Percentiles rank a stretch among this genome's conserved stretches.
Evolutionary conservation across 2,113 vertebrate genomes (phyloP).

Genomic region (Mystacornis crossleyi): DNA sequence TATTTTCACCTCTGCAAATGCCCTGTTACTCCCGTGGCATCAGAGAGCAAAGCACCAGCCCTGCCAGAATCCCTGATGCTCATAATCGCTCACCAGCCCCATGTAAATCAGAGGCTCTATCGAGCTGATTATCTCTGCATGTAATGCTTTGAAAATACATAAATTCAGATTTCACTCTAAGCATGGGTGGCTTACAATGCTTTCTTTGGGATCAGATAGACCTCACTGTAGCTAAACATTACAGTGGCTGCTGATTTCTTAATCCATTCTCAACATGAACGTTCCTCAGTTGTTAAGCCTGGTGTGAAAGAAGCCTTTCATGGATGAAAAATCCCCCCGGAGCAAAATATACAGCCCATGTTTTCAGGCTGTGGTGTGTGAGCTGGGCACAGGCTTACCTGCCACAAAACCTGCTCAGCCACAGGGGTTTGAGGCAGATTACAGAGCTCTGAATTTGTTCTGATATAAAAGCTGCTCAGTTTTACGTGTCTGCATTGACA

Average conservation of each 20-base stretch:
- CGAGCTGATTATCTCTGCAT: slow-evolving; percentile 22
- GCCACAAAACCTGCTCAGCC: not conserved
- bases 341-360: slow-evolving; percentile 16
- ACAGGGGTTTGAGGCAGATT: not conserved
- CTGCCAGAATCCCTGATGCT: not conserved
- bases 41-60: not conserved
- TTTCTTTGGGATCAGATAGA: slow-evolving; percentile 36
- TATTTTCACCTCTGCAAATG: not conserved
- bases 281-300: slow-evolving; percentile 1
- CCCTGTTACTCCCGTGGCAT: not conserved
- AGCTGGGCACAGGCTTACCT: slow-evolving; percentile 1
- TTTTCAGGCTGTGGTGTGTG: not conserved
- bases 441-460: not conserved
- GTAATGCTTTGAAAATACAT: slow-evolving; percentile 54
- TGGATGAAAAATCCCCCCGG: not conserved
- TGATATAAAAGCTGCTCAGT: not conserved
- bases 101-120: not conserved
- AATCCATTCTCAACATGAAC: not conserved
- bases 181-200: slow-evolving; percentile 11
- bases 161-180: slow-evolving; percentile 43
- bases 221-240: not conserved
- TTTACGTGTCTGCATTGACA: not conserved
- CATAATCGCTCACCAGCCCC: not conserved
- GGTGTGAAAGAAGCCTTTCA: slow-evolving; percentile 46
- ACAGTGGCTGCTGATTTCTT: slow-evolving; percentile 29